Conservation (phyloP, 2,797 vertebrate species). For the Neopelma chrysocephalum region DNA sequence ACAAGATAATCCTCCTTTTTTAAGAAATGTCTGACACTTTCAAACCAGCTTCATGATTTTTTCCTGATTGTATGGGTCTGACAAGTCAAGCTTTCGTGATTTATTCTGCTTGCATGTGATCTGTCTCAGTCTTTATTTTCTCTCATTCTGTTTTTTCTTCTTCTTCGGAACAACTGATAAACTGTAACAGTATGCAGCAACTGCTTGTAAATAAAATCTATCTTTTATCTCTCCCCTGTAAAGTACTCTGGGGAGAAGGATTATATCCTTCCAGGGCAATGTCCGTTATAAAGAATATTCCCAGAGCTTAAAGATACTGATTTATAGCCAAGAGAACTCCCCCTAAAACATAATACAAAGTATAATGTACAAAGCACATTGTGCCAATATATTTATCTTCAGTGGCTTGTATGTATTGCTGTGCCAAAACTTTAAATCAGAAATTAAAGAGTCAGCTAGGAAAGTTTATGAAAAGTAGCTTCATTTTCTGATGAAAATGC, state of each 20-base stretch:
- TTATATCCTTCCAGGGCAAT: conserved; percentile 33
- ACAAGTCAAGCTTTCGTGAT: background rate
- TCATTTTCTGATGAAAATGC: background rate
- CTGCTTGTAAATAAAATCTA: conserved; percentile 47
- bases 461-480: background rate
- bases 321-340: conserved; percentile 27
- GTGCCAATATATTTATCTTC: background rate
- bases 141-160: conserved; percentile 9
- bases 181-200: background rate
- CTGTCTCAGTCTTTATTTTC: background rate
- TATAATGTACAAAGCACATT: background rate
- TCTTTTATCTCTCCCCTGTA: conserved; percentile 14
- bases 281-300: conserved; percentile 9
- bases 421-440: background rate
- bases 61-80: background rate
- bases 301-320: conserved; percentile 24
- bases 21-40: background rate
- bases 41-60: background rate
- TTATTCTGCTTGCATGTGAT: background rate
- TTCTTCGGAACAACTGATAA: conserved; percentile 26
- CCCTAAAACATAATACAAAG: conserved; percentile 1
- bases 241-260: background rate
- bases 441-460: background rate
- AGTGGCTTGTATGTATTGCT: background rate
- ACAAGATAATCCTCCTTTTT: background rate